Evolutionary conservation across 1,140 invertebrate species (phyloP), one percentile per base, ranked within the genome.

Genomic region (Calosoma granatense): DNA sequence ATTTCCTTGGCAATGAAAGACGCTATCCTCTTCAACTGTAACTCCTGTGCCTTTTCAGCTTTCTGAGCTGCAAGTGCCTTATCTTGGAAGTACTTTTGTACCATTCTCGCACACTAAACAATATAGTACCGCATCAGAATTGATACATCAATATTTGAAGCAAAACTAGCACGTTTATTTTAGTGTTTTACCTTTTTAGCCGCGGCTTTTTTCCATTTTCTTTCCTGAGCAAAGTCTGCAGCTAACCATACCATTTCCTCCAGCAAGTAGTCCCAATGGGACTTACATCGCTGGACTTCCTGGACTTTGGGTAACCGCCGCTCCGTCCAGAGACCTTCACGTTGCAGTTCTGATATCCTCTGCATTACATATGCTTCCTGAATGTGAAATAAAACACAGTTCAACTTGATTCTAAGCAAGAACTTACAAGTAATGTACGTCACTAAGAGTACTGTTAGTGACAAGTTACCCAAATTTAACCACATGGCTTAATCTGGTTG

Each of bases 231-330:
- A 79, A 99, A 98, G 75, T 99, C 96, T 17, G 92, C 88, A 30
- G 94, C 91, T 54, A 99, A 77, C 97, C 97, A 99, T 20, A 88
- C 86, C 92, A 98, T 97, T 75, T 99, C 97, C 72, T 99, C 97
- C 9, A 99, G 72, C 52, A 99, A 78, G 74, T 96, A 99, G 72
- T 99, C 97, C 95, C 95, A 98, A 71, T 99, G 96, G n/a, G 88
- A 86, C 77, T 98, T 98, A 15, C 83, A 77, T 63, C 93, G 78
- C 41, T 85, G 79, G 56, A 92, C 90, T 76, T 98, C 94, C 65
- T 92, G 84, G 20, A 95, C 81, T 77, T 96, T 95, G 1, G 94
- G 94, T 67, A 98, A 76, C 61, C 93, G 79, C 70, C 88, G 84
- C 67, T 94, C 89, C 47, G 91, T 87, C 95, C 94, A 98, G 63